Percentiles rank a stretch among this genome's conserved stretches.
Conservation (phyloP, 2,888 invertebrate genomes). For the Ichneumon xanthorius region DNA sequence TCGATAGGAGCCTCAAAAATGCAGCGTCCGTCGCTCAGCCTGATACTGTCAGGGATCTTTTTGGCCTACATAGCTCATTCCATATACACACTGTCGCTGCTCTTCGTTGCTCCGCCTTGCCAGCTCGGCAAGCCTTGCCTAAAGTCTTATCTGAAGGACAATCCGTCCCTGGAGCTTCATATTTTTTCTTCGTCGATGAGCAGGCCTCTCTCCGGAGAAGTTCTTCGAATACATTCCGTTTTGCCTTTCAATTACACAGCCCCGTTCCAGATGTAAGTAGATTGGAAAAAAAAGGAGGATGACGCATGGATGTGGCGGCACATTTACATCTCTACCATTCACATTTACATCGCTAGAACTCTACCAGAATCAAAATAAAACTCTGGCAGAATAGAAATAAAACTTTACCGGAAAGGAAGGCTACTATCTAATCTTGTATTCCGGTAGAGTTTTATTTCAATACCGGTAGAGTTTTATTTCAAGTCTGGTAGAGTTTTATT, state of each 20-base stretch:
- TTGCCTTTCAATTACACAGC: conserved; percentile 89
- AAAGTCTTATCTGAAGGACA: conserved; percentile 88
- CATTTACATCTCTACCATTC: too few relatives aligned
- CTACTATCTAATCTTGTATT: too few relatives aligned
- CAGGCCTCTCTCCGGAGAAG: conserved; percentile 87
- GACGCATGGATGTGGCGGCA: background rate
- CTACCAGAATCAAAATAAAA: too few relatives aligned
- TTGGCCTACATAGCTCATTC: conserved; percentile 90
- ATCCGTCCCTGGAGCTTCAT: conserved; percentile 90
- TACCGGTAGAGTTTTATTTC: too few relatives aligned
- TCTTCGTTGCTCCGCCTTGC: conserved; percentile 91
- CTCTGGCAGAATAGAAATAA: too few relatives aligned
- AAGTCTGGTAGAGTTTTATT: too few relatives aligned
- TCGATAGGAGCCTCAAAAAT: conserved; percentile 67
- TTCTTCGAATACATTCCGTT: conserved; percentile 87
- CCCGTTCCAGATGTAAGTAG: conserved; percentile 85
- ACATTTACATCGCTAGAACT: too few relatives aligned
- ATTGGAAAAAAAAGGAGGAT: too few relatives aligned
- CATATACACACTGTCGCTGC: conserved; percentile 91
- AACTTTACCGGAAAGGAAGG: too few relatives aligned
- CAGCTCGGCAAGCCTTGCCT: conserved; percentile 88
- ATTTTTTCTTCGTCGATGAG: conserved; percentile 89
- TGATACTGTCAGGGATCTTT: conserved; percentile 88
- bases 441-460: too few relatives aligned
- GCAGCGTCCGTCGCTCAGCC: conserved; percentile 86